These are phyloP conservation scores for Coreius guichenoti DNA, from an alignment of 2,797 vertebrate genomes.

Conservation along the genomic window DNA sequence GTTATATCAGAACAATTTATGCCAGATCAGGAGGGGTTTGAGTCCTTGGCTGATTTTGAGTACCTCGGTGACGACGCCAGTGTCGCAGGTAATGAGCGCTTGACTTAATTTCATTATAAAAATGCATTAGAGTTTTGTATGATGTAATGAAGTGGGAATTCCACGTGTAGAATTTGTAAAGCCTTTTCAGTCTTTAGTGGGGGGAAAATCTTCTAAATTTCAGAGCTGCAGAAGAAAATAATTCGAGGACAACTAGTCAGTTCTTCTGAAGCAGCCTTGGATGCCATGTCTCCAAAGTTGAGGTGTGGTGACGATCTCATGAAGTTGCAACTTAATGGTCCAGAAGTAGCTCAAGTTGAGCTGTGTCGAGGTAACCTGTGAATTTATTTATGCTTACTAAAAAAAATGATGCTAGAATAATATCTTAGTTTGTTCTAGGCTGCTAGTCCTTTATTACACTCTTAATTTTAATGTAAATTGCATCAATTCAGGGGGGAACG, in stretches of 20 bases:
- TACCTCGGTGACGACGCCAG: neutral
- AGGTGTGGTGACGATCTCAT: slow-evolving; percentile 65
- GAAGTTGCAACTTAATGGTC: slow-evolving; percentile 67
- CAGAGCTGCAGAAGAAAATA: neutral
- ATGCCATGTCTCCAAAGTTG: slow-evolving; percentile 57
- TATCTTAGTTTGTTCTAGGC: neutral
- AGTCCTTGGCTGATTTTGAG: neutral
- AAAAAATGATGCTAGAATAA: neutral
- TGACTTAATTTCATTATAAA: too few relatives aligned
- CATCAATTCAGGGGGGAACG: neutral
- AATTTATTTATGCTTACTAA: neutral
- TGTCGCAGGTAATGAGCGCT: neutral
- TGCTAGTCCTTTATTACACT: neutral
- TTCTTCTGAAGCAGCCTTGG: slow-evolving; percentile 58
- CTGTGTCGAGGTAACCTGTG: slow-evolving; percentile 64
- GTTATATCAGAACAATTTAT: neutral
- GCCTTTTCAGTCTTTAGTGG: neutral
- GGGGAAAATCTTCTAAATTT: neutral
- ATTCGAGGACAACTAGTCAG: neutral
- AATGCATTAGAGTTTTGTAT: too few relatives aligned
- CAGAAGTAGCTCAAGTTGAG: slow-evolving; percentile 55
- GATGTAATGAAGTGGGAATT: neutral
- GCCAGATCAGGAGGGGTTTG: neutral
- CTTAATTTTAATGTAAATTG: neutral
- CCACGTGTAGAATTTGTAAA: neutral